A percentile compares a stretch with the other conserved stretches of the same genome.
phyloP scores from a whole-genome alignment of 2,888 invertebrate species.

The Drosophila nigricruria region DNA sequence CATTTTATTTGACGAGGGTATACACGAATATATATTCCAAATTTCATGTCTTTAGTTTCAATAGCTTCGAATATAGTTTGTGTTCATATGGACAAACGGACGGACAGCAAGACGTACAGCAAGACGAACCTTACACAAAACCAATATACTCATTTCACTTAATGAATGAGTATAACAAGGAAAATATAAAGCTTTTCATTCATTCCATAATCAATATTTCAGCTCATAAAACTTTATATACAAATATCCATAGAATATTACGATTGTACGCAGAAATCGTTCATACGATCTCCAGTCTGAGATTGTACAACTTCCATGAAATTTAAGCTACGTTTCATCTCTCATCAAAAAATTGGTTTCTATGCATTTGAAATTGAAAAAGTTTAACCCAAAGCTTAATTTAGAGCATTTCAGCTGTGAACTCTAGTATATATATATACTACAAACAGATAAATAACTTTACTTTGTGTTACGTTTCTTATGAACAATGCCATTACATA shows the following conservation, averaged over 20 bases:
- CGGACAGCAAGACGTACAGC: too few species aligned
- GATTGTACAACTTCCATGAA: not conserved
- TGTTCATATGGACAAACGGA: too few species aligned
- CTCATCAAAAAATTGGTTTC: not conserved
- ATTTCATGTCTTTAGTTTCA: too few species aligned
- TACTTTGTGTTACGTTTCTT: constrained; percentile 21
- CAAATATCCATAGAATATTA: not conserved
- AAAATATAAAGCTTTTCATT: not conserved
- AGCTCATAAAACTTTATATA: not conserved
- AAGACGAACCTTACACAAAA: too few species aligned
- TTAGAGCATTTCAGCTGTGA: not conserved
- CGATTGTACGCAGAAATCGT: not conserved
- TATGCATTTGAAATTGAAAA: not conserved
- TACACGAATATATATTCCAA: too few species aligned
- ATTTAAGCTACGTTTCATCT: not conserved
- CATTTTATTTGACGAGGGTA: too few species aligned
- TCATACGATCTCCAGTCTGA: not conserved
- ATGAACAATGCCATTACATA: constrained; percentile 46
- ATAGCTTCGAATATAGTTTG: too few species aligned
- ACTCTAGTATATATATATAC: not conserved
- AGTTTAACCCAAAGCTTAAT: not conserved
- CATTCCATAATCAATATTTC: not conserved
- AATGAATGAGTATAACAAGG: too few species aligned
- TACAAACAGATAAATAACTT: constrained; percentile 5
- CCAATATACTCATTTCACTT: too few species aligned